Evolutionary conservation across 2,888 invertebrate species (phyloP), one percentile per base, ranked within the genome.

Genomic region (Tiliacea citrago): DNA sequence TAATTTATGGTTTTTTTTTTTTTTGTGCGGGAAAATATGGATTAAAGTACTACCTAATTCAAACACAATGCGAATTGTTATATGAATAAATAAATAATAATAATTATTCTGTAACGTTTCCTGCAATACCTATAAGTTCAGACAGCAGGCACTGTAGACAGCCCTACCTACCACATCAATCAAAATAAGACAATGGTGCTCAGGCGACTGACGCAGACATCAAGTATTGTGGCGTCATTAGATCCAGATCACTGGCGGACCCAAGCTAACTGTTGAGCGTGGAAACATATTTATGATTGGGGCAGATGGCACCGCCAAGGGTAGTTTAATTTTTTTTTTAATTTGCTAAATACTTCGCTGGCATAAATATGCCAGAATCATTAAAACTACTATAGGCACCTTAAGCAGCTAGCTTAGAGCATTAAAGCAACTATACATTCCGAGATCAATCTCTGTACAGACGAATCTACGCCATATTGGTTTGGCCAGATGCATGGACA

Each of bases 81-180:
- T n/a, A n/a, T n/a, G n/a, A n/a, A n/a, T n/a, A n/a, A n/a, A n/a
- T n/a, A n/a, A n/a, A n/a, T n/a, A n/a, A n/a, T n/a, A n/a, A n/a
- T n/a, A n/a, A n/a, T n/a, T n/a, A n/a, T 57, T 16, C 35, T 21
- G 45, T 45, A 12, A 39, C 47, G 16, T 47, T 10, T 42, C 12
- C 21, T 8, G 16, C n/a, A 70, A 12, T 45, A 10, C 16, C 21
- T n/a, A 13, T 1, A 10, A 7, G 16, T 42, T 47, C 18, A n/a
- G n/a, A 18, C 5, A n/a, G 21, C 35, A 24, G 21, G 21, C 3
- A 12, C 10, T 42, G 10, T 53, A 16, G 49, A 42, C 90, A 90
- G 74, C 92, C 93, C 92, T 91, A 89, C 58, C 12, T 13, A 49
- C 65, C 65, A 73, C 82, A 90, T 90, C 91, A 91, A 91, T 92